Evolutionary conservation across 2,888 invertebrate species (phyloP).

Genomic region (Machimus rusticus): DNA sequence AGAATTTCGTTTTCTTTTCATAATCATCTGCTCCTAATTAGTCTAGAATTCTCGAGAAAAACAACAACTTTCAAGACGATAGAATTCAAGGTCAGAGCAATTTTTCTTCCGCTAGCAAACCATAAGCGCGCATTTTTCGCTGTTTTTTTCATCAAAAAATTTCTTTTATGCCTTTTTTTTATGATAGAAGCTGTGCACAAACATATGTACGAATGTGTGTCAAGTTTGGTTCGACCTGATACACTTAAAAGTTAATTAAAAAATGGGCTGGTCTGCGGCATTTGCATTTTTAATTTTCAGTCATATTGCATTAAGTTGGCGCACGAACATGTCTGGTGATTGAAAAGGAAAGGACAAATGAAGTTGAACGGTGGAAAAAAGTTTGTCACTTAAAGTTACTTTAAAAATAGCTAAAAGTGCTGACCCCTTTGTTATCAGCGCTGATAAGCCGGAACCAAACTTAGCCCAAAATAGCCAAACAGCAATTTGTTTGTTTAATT

Average conservation of each 20-base stretch:
- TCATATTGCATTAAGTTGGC: background rate
- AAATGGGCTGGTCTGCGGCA: background rate
- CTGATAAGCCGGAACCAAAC: background rate
- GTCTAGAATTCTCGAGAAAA: background rate
- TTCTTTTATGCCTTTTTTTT: background rate
- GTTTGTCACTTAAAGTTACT: background rate
- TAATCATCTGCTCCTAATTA: background rate
- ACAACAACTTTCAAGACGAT: background rate
- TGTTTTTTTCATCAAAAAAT: background rate
- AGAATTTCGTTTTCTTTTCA: background rate
- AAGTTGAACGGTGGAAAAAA: background rate
- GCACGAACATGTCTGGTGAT: background rate
- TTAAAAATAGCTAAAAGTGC: background rate
- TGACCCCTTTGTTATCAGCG: background rate
- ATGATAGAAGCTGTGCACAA: background rate
- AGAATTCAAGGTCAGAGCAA: background rate
- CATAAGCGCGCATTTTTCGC: background rate
- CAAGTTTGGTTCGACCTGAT: background rate
- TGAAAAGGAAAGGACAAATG: background rate
- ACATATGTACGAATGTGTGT: background rate
- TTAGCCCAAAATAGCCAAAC: background rate
- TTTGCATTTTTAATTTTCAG: background rate
- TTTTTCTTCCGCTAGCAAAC: background rate
- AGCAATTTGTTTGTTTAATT: constrained; percentile 31
- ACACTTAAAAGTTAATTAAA: background rate